Base-by-base conservation (phyloP, 2,113 vertebrate genomes). In the Mesitornis unicolor region DNA sequence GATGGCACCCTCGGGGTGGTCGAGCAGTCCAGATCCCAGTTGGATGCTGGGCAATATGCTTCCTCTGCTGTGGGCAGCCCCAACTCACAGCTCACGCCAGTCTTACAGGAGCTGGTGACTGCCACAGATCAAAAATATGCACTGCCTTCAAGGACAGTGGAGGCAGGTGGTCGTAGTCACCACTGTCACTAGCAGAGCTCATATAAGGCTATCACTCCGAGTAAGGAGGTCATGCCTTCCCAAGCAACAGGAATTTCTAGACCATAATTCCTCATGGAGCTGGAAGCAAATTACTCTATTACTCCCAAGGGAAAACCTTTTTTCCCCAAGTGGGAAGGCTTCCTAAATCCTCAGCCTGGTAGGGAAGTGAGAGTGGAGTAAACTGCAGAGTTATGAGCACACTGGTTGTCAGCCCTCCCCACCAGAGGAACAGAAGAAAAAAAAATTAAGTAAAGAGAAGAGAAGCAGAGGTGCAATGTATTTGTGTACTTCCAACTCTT, bases 41-140 rank as follows among this genome's bases (percentile, higher is more conserved):
- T 48, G 13, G 14, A 13, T 53, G 56, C 7, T 1, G 2, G 38
- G 8, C 19, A 61, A 74, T 15, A 60, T 65, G 24, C 18, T 43
- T 7, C 1, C 3, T 5, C 18, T 69, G 17, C 24, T 47, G 16
- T 56, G 42, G 22, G 12, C 0, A 11, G 16, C 1, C 31, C 29
- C 9, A 18, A 5, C 31, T 56, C 0, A 0, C 29, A 53, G 42
- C 28, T 90, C 29, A 28, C 45, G 13, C 4, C 1, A 1, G 2
- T n/a, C 10, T 68, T 45, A 45, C 0, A 0, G 21, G 6, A 59
- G 3, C 20, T 38, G 48, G 25, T 54, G 42, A 31, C 7, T 50
- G 38, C 16, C 5, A 2, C 38, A 53, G 2, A 3, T 9, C 15
- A 43, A 63, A 89, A 51, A 1, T 6, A 19, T 4, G 4, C 35